Conservation (phyloP, 92 coral and sea anemone genomes). For the Epizoanthus rinbou region DNA sequence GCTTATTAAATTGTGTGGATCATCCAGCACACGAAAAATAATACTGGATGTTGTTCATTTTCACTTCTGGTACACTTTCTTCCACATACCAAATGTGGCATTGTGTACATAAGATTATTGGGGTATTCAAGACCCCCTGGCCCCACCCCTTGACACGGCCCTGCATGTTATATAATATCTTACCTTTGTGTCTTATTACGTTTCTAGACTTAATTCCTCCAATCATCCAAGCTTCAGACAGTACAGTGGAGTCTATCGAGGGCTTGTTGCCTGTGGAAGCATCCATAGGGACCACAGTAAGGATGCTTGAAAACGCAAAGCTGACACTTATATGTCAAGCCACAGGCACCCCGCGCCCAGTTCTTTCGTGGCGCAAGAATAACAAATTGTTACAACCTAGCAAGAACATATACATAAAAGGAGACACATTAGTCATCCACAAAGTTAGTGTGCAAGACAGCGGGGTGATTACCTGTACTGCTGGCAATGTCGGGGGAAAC, state of each 20-base stretch:
- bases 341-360: constrained; percentile 71
- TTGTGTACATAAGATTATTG: too few relatives aligned
- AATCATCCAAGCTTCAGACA: constrained; percentile 58
- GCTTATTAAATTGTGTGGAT: too few relatives aligned
- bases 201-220: constrained; percentile 66
- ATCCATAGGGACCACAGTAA: constrained; percentile 65
- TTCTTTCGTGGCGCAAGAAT: constrained; percentile 59
- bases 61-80: too few relatives aligned
- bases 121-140: too few relatives aligned
- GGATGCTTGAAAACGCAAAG: constrained; percentile 62
- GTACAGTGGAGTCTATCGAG: constrained; percentile 41
- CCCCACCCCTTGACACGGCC: too few relatives aligned
- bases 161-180: too few relatives aligned
- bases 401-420: constrained; percentile 38
- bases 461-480: constrained; percentile 67
- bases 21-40: too few relatives aligned
- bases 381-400: constrained; percentile 55
- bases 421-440: constrained; percentile 52
- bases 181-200: not conserved
- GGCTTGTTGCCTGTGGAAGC: constrained; percentile 58
- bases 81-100: too few relatives aligned
- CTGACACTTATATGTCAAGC: constrained; percentile 66
- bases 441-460: constrained; percentile 41
- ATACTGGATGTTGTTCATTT: too few relatives aligned
- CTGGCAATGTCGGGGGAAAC: constrained; percentile 59